Percentiles rank a stretch among this genome's conserved stretches.
Evolutionary conservation across 2,888 invertebrate genomes (phyloP).

Genomic region (Drepana falcataria): DNA sequence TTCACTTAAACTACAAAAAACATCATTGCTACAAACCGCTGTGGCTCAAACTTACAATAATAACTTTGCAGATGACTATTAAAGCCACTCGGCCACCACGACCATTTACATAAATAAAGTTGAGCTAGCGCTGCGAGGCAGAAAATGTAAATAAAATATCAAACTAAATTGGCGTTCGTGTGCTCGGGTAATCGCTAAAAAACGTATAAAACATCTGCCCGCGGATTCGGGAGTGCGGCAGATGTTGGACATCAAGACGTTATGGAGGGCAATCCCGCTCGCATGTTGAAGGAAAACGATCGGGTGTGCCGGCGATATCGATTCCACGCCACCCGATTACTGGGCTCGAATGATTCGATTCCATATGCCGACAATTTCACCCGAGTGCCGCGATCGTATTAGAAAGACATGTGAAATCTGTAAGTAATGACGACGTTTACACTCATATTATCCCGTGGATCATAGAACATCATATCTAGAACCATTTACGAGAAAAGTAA

Average conservation of each 20-base stretch:
- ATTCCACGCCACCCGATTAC: constrained; percentile 18
- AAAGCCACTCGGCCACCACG: no score
- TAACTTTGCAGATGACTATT: no score
- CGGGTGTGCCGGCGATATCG: constrained; percentile 22
- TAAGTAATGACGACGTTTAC: constrained; percentile 25
- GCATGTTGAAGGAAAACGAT: constrained; percentile 56
- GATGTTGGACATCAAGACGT: constrained; percentile 71
- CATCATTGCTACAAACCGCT: no score
- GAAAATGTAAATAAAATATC: constrained; percentile 30
- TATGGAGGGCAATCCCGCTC: constrained; percentile 64
- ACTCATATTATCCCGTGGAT: background rate
- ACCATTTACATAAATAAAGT: background rate
- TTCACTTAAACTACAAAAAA: no score
- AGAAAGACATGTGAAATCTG: constrained; percentile 39
- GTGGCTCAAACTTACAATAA: no score
- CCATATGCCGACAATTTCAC: constrained; percentile 25
- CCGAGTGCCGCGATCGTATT: constrained; percentile 31
- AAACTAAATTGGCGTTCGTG: constrained; percentile 36
- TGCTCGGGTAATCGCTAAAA: constrained; percentile 43
- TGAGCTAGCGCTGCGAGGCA: background rate
- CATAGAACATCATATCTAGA: background rate
- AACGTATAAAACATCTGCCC: constrained; percentile 61
- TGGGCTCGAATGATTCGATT: constrained; percentile 14
- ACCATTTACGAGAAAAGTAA: no score
- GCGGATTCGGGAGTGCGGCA: constrained; percentile 46